Base-by-base conservation (phyloP, 1,140 invertebrate species). In the Chrysopa pallens region DNA sequence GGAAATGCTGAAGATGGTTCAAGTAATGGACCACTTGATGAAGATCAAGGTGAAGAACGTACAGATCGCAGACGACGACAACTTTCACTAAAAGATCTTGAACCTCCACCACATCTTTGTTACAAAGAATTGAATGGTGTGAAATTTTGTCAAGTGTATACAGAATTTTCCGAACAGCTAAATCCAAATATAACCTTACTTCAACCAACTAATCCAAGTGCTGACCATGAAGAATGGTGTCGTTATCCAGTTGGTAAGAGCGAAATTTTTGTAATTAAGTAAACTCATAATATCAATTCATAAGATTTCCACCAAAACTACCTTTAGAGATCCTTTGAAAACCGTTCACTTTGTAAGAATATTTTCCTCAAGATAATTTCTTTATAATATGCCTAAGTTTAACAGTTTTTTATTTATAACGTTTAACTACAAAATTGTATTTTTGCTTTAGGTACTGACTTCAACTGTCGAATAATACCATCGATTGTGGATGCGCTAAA, bases 131-230 rank as follows among this genome's bases (percentile, higher is more conserved):
- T 61, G 36, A 59, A 58, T 37, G 64, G 63, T 29, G 53, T 62
- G 14, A 59, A 61, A 0, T 50, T 71, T 38, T 78, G 76, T 46
- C 64, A 74, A 40, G 74, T 75, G 27, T 77, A 73, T 55, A 74
- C 76, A 40, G 60, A 69, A 29, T 66, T 68, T 43, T 64, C 66
- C 0, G 59, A 57, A n/a, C 60, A 58, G 9, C 52, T 77, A 37
- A 47, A 61, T 1, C 55, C 78, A 6, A 68, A 68, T 31, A 62
- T 71, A 4, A 67, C 66, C 4, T 48, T 78, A 9, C 50, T 58
- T 12, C 65, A 69, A 8, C 64, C 66, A 0, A 52, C 57, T 13
- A 58, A 69, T 40, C 59, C 62, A 43, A 50, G 51, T n/a, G 59
- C 58, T 5, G 49, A 45, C 8, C 55, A 61, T 17, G 50, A 56